Base-by-base conservation (phyloP, 2,888 invertebrate genomes). In the Bembecia ichneumoniformis region DNA sequence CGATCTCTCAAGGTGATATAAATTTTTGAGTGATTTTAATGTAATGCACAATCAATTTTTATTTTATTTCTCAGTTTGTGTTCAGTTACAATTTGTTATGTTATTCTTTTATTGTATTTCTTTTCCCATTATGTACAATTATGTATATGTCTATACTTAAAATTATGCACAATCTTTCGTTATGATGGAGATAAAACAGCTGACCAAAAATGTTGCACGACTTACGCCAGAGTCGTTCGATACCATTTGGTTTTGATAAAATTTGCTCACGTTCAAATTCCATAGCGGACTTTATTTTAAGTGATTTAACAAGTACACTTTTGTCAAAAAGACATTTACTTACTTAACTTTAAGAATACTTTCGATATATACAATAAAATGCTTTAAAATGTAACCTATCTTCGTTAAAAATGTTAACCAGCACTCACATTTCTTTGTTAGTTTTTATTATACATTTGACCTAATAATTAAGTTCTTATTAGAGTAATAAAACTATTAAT, bases 361-460 rank as follows among this genome's bases (percentile, higher is more conserved):
- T 81, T 83, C 82, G 74, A 76, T 80, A 77, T 80, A 75, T 66
- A 69, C 66, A 69, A 74, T 67, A 73, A 28, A 80, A 77, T 69
- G 83, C 84, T 84, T 86, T 81, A 79, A 79, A 74, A 82, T 82
- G 68, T 86, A 84, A 84, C 81, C 79, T 77, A 71, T 63, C 68
- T 66, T 73, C 64, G 63, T 75, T 52, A 51, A 49, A 52, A 80
- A 64, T 79, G 83, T 86, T 87, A 87, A 87, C 84, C 84, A 78
- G 77, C 80, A 82, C 83, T 84, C 82, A 86, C 82, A 82, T 71
- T 71, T 81, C 81, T 75, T 77, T 83, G 77, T 83, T 86, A 82
- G 74, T 77, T 76, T 76, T 82, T 75, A 77, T 75, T 77, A 76
- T 82, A 83, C 80, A 77, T 75, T 75, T 82, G 82, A 83, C 83